Base-by-base conservation (phyloP, 2,113 vertebrate species). In the Heterotis niloticus region DNA sequence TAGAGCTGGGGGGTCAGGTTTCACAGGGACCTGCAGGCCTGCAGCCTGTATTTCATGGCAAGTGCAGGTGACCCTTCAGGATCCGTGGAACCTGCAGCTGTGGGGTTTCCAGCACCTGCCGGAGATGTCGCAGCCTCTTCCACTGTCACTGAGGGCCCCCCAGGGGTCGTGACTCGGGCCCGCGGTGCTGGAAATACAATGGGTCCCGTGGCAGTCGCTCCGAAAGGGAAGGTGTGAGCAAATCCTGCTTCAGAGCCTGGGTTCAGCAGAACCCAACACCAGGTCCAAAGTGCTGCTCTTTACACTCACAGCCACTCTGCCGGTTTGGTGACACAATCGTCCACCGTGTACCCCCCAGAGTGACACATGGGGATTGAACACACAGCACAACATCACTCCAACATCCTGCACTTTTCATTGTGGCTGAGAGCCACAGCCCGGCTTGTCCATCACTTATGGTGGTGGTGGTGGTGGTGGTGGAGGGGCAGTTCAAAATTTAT, bases 401-500 rank as follows among this genome's bases (percentile, higher is more conserved):
- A 44, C 34, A 2, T 7, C 34, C 34, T 44, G 60, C 24, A 69
- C 68, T 26, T 70, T 82, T 82, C 79, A 82, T 79, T 82, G 71
- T 75, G 79, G 76, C 69, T 75, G 76, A 64, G 29, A 24, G 56
- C 75, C 20, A 76, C 29, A 64, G 18, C 71, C 60, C 78, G 68
- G 18, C 62, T 65, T 28, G 70, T 85, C 75, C 75, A 67, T 54
- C 68, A 62, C 76, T 70, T 65, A 62, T 83, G 51, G 78, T 79
- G 68, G 13, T 64, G 75, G 23, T 51, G 44, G 75, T 70, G 70
- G 51, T 18, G 52, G 23, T 71, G 4, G 51, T 10, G 34, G 34
- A 7, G 34, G 3, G 7, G 34, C 56, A 65, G 23, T 57, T n/a
- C 17, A 7, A 57, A 57, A 24, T 56, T 34, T 68, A 9, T 68